Base-by-base conservation (phyloP, 1,140 invertebrate species). In the Drosophila sturtevanti region DNA sequence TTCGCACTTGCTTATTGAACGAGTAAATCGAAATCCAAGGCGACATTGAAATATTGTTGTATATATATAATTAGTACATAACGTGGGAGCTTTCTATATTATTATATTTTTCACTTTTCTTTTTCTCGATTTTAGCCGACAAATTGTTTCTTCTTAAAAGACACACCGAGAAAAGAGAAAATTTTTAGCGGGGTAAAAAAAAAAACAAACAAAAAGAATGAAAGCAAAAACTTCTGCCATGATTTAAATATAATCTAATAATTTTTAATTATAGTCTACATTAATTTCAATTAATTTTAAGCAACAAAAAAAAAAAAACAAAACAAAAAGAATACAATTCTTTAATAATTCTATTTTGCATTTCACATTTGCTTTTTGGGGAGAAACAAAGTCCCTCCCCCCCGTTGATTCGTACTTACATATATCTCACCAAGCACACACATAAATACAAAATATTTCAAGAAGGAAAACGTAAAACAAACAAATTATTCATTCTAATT, bases 1-100 rank as follows among this genome's bases (percentile, higher is more conserved):
- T 96, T 0, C 93, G 95, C 65, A 96, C 96, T n/a, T 95, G 95
- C 77, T 92, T 96, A 92, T 94, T 82, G 93, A 95, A 92, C 91
- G 87, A 91, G 63, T 90, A 85, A 52, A 21, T 21, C 10, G 41
- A 9, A 9, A 18, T 9, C 16, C 41, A 48, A 48, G 41, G 41
- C 41, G 16, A 48, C 41, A 16, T 10, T 44, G 41, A 44, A 44
- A 48, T 48, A 48, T 48, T 48, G 18, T 48, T 48, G 41, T 48
- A 48, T 48, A 48, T 44, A 41, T 41, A 48, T 10, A 11, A 18
- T 16, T 48, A 48, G 41, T 48, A 48, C 41, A 48, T 48, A 48
- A 48, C 16, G 41, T 48, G 41, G 41, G 41, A 48, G 41, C 41
- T 48, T 48, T 48, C 41, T 48, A 48, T 48, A 48, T 48, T 21